Evolutionary conservation across 2,888 invertebrate species (phyloP), one percentile per base, ranked within the genome.

Genomic region (Brenthis daphne): DNA sequence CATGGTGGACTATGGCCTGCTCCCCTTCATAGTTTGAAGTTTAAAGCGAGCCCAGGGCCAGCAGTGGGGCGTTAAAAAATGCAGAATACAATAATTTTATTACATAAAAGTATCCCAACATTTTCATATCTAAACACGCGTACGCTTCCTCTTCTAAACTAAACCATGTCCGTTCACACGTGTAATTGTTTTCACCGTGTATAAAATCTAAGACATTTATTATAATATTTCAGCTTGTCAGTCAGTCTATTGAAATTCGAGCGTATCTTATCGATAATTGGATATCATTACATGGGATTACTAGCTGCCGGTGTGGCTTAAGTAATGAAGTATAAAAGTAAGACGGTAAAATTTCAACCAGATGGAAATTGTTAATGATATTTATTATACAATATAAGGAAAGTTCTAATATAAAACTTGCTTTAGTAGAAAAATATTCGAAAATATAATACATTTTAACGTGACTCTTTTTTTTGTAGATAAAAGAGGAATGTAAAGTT

Each of bases 251-350:
- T 88, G 89, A 86, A 90, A 89, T 82, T 85, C 88, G 89, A 87
- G 90, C 91, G 90, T 90, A 83, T 85, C 90, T 87, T 87, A 91
- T 92, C 86, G 83, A 76, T 90, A 89, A 92, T 91, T 90, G 89
- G 86, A 85, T 85, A 88, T 86, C 85, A 90, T 87, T 85, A 82
- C 74, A 81, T 77, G 78, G 77, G 80, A 79, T 80, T 82, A 79
- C 75, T 77, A 73, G 79, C 80, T 79, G 81, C 77, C 78, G 82
- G 74, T 73, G 57, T 67, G 71, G 63, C 65, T 73, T 68, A 50
- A 71, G 48, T 68, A 68, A 73, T 73, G 71, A 68, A 56, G 65
- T 72, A 64, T 67, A 63, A 63, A 65, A 71, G 60, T 51, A 20
- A 65, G 48, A 48, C 37, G 43, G 37, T 53, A 51, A 37, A 63